Conservation (phyloP, 2,113 vertebrate species). For the Nannobrachium achirus region DNA sequence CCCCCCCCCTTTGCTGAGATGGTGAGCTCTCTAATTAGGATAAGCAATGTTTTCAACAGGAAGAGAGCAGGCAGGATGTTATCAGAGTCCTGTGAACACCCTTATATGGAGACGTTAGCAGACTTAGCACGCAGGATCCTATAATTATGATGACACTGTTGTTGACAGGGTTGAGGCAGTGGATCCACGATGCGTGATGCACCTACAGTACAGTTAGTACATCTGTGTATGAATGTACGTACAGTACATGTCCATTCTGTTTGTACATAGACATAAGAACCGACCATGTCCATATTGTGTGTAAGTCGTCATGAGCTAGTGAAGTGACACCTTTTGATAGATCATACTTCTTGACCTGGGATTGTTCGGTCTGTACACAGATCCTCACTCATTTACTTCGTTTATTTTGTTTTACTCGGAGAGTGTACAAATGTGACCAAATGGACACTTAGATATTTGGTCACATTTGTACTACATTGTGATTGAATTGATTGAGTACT, state of each 20-base stretch:
- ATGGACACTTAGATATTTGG: no score
- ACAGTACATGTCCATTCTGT: no score
- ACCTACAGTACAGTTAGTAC: no score
- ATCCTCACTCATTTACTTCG: neutral
- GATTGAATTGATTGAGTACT: no score
- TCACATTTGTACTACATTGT: no score
- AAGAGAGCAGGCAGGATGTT: slow-evolving; percentile 47
- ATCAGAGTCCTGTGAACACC: slow-evolving; percentile 18
- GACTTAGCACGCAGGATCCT: neutral
- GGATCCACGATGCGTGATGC: neutral
- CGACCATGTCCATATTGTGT: no score
- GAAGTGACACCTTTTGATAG: neutral
- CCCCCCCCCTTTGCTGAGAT: slow-evolving; percentile 10
- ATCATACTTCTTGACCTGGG: neutral
- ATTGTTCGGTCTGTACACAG: neutral
- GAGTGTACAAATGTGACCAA: no score
- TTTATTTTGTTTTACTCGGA: no score
- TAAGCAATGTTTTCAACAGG: slow-evolving; percentile 28
- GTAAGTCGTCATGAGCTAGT: neutral
- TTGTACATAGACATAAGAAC: no score
- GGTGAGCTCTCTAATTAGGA: slow-evolving; percentile 41
- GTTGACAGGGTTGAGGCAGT: neutral
- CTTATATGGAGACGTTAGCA: slow-evolving; percentile 7
- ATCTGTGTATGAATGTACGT: no score
- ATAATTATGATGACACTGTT: neutral